phyloP scores from a whole-genome alignment of 2,888 invertebrate genomes.

The Zygothrica quintamaculata region DNA sequence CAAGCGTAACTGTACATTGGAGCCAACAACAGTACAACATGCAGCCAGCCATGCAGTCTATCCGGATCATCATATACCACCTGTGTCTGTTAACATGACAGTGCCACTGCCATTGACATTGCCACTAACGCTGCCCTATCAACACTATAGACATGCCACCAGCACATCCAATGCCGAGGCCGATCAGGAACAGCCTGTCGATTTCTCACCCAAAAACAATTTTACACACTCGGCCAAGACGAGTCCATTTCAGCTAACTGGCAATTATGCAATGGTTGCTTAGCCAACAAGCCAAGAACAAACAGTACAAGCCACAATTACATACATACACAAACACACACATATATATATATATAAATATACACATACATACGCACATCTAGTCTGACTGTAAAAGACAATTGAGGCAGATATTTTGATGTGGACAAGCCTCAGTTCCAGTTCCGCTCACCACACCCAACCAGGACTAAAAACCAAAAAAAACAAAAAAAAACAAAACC shows the following conservation, averaged over 20 bases:
- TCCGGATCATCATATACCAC: slow-evolving; percentile 37
- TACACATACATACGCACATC: background rate
- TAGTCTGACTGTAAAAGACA: slow-evolving; percentile 61
- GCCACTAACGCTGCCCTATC: slow-evolving; percentile 60
- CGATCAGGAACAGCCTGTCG: slow-evolving; percentile 83
- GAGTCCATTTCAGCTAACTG: slow-evolving; percentile 84
- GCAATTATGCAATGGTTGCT: slow-evolving; percentile 83
- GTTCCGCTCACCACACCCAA: background rate
- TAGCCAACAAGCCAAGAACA: slow-evolving; percentile 39
- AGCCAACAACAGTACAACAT: slow-evolving; percentile 67
- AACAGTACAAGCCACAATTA: background rate
- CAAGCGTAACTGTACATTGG: slow-evolving; percentile 82
- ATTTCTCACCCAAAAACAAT: slow-evolving; percentile 84
- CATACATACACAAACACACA: background rate
- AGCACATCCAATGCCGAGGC: slow-evolving; percentile 3
- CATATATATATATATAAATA: too few species aligned
- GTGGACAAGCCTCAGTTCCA: slow-evolving; percentile 11
- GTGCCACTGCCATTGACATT: slow-evolving; percentile 55
- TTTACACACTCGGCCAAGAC: slow-evolving; percentile 84
- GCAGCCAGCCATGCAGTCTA: too few species aligned
- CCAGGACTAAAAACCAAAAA: background rate
- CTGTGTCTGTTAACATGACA: slow-evolving; percentile 6
- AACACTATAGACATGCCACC: slow-evolving; percentile 39
- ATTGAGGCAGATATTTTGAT: slow-evolving; percentile 35
- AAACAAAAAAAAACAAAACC: slow-evolving; percentile 6